Evolutionary conservation across 2,113 vertebrate species (phyloP).

Genomic region (Lagopus leucura): DNA sequence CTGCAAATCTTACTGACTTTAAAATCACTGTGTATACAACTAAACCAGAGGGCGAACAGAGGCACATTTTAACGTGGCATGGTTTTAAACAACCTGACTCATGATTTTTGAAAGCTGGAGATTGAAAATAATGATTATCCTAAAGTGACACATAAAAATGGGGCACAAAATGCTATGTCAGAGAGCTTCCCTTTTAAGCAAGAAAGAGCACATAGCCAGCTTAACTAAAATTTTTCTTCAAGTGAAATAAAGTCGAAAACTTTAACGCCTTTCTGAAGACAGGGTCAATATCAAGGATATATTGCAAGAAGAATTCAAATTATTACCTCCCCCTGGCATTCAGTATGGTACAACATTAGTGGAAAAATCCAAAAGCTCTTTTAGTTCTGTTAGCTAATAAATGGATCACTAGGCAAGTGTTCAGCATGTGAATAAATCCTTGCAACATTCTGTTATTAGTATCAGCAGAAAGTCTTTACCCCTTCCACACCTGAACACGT

Average conservation of each 20-base stretch:
- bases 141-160: conserved; percentile 7
- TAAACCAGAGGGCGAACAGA: conserved; percentile 5
- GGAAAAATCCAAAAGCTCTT: conserved; percentile 32
- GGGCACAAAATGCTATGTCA: background rate
- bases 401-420: background rate
- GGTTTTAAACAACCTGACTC: conserved; percentile 10
- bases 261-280: background rate
- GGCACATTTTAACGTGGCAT: background rate
- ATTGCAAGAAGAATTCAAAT: background rate
- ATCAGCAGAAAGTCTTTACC: conserved; percentile 23
- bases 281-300: background rate
- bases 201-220: background rate
- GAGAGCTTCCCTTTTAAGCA: background rate
- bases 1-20: conserved; percentile 28
- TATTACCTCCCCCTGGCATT: background rate
- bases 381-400: conserved; percentile 12
- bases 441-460: background rate
- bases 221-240: conserved; percentile 35
- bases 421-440: background rate
- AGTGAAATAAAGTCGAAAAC: background rate
- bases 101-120: background rate
- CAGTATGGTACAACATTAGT: background rate
- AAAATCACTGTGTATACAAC: conserved; percentile 24
- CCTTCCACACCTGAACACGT: conserved; percentile 6
- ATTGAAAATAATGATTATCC: conserved; percentile 41